Base-by-base conservation (phyloP, 1,140 invertebrate species). In the Atta colombica region DNA sequence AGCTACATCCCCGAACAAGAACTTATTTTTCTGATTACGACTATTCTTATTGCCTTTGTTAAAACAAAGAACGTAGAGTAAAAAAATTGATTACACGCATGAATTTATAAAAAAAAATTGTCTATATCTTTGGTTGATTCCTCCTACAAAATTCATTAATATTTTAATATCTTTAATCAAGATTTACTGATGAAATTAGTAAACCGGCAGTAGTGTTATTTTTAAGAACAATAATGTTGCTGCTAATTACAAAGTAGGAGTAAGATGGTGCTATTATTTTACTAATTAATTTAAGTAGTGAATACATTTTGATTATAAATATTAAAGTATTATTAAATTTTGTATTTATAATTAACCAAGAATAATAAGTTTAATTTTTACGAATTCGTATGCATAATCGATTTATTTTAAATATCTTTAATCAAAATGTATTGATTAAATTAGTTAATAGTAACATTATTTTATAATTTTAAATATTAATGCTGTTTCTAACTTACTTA, bases 1-100 rank as follows among this genome's bases (percentile, higher is more conserved):
- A 94, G 94, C 94, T 95, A 95, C 94, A 95, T 94, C 94, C 94
- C 94, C 94, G 60, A 28, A 35, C 4, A 12, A 49, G 10, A 66
- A 0, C 31, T 1, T 0, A 2, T 0, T 14, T 0, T 66, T 28
- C 3, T 51, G 2, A 53, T 25, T 1, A 0, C 5, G 0, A 68
- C 0, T 66, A 68, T 21, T 49, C 12, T n/a, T 77, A 0, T n/a
- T 14, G 18, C 6, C 7, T 39, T 77, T n/a, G 16, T 63, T 12
- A 5, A 5, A 60, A 3, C 5, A 58, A 5, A 6, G 3, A 39
- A 21, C 1, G 10, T 21, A 1, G 1, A 45, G 0, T 21, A 5
- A 68, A 39, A 39, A 39, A 39, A 12, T 39, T 0, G 1, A 39
- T 39, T 68, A 39, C 35, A 5, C 7, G 7, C 28, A 31, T 16